Evolutionary conservation across 2,113 vertebrate species (phyloP), one percentile per base, ranked within the genome.

Genomic region (Rhegmatorhina hoffmannsi): DNA sequence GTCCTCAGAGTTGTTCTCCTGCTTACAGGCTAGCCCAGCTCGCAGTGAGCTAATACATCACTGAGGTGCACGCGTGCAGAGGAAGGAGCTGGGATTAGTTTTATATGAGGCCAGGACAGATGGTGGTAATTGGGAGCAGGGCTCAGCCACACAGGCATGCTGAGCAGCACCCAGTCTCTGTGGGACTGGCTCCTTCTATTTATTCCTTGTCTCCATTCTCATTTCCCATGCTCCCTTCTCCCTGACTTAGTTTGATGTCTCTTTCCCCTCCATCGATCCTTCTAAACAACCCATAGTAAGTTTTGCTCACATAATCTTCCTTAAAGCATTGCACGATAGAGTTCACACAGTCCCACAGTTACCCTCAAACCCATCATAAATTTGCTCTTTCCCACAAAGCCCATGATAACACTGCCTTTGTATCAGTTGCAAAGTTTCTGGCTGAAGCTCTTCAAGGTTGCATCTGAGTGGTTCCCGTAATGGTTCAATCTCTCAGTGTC

Each of bases 61-160:
- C 9, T 52, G 49, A n/a, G 0, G 4, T 9, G 11, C 28, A 1
- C 6, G 31, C 1, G 0, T 9, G 49, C 43, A 25, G 82, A 56
- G 82, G 49, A 26, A 73, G 43, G 0, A 0, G 59, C 34, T 19
- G 6, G 87, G 73, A 92, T 94, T 81, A 89, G 50, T 46, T 91
- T 67, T 77, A 44, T 21, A 20, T 1, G 0, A 87, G 60, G 63
- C 60, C 36, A 46, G 76, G 58, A 7, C 52, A 67, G 86, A 78
- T 79, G 85, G 88, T 46, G 62, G 28, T 53, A 44, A 79, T 4
- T 1, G 0, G 75, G 67, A n/a, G 40, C 58, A 53, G 67, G 72
- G 67, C 83, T 62, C 20, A 75, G 79, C 75, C 46, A 24, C 78
- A 6, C 26, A 20, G 12, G 19, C 31, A 34, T 2, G 1, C 49